phyloP scores from a whole-genome alignment of 2,888 invertebrate species.

The Sphecodes monilicornis region DNA sequence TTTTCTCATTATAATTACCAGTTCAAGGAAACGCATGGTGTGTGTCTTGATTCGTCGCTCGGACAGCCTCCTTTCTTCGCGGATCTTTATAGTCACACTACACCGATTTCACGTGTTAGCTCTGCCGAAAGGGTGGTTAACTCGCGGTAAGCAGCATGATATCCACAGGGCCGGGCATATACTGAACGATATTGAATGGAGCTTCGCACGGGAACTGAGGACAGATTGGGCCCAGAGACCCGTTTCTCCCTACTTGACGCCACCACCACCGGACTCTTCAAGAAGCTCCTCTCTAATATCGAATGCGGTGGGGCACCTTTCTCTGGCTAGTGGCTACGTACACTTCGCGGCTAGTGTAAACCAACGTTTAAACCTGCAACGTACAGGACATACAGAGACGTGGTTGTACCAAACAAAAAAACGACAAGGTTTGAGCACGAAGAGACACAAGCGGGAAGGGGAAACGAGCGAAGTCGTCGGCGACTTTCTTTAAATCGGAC shows the following conservation, averaged over 20 bases:
- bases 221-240: conserved; percentile 78
- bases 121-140: conserved; percentile 67
- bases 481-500: conserved; percentile 70
- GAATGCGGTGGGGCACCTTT: conserved; percentile 80
- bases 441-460: conserved; percentile 11
- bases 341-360: conserved; percentile 42
- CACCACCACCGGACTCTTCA: conserved; percentile 74
- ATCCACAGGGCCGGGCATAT: conserved; percentile 69
- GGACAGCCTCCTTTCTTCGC: not conserved
- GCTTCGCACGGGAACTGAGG: conserved; percentile 79
- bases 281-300: conserved; percentile 83
- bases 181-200: conserved; percentile 76
- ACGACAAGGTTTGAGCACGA: conserved; percentile 32
- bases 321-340: conserved; percentile 70
- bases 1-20: conserved; percentile 76
- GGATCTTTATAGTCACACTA: conserved; percentile 63
- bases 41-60: conserved; percentile 15
- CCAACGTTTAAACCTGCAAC: conserved; percentile 28
- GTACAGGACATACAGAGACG: conserved; percentile 40
- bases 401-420: conserved; percentile 37
- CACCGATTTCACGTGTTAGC: conserved; percentile 68
- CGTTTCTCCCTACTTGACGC: conserved; percentile 77
- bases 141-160: conserved; percentile 75
- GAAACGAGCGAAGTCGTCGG: conserved; percentile 36
- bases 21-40: conserved; percentile 76